These are phyloP conservation scores for Trogon melanurus DNA, from an alignment of 2,113 vertebrate genomes.

Conservation along the genomic window DNA sequence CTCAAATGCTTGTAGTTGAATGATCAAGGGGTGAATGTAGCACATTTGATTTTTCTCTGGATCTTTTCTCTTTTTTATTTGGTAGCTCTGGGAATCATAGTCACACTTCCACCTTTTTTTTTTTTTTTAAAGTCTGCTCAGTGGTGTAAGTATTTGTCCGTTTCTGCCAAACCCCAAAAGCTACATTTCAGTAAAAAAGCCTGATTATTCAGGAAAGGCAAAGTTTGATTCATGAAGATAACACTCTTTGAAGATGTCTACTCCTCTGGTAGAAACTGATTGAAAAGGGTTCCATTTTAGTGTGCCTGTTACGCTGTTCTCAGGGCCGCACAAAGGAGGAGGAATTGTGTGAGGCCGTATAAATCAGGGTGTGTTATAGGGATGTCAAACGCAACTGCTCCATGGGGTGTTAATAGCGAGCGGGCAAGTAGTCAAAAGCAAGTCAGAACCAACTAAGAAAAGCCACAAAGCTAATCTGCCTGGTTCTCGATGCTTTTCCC, in stretches of 20 bases:
- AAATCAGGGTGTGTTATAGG: slow-evolving; percentile 37
- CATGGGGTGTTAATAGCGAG: not conserved
- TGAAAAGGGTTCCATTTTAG: not conserved
- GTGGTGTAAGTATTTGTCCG: not conserved
- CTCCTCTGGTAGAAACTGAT: slow-evolving; percentile 14
- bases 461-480: slow-evolving; percentile 44
- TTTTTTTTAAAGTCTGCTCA: not conserved
- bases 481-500: not conserved
- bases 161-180: slow-evolving; percentile 31
- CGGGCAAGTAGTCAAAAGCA: slow-evolving; percentile 47
- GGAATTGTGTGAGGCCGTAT: not conserved
- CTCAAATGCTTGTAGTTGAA: not conserved
- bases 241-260: slow-evolving; percentile 23
- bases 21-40: not conserved
- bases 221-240: slow-evolving; percentile 21
- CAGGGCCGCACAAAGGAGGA: slow-evolving; percentile 5
- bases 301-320: not conserved
- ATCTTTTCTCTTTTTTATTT: not conserved
- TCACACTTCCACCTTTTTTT: not conserved
- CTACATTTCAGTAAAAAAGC: not conserved
- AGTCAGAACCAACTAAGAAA: slow-evolving; percentile 18
- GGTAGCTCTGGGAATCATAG: not conserved
- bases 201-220: not conserved
- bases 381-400: slow-evolving; percentile 1
- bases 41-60: not conserved